Percentiles rank a stretch among this genome's conserved stretches.
Conservation (phyloP, 2,113 vertebrate species). For the Chunga burmeisteri region DNA sequence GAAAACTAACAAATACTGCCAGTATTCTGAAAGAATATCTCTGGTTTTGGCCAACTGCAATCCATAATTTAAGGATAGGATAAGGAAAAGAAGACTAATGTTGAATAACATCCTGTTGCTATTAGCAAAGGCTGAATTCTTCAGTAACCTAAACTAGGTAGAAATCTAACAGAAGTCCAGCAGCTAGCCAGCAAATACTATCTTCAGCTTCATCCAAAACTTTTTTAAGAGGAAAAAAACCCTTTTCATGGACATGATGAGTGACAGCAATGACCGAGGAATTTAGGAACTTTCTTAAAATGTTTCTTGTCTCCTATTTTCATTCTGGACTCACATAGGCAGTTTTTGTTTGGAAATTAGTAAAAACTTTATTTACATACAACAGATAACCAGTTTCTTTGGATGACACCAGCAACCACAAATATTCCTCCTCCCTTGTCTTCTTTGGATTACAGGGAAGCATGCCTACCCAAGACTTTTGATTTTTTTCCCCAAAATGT, state of each 20-base stretch:
- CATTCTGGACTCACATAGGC: not conserved
- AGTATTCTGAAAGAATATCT: not conserved
- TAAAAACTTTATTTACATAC: not conserved
- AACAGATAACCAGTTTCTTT: not conserved
- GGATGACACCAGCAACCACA: not conserved
- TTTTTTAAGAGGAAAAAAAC: not conserved
- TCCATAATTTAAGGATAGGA: not conserved
- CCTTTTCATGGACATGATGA: not conserved
- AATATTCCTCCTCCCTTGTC: not conserved
- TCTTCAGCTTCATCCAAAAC: not conserved
- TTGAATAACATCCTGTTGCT: not conserved
- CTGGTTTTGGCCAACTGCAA: not conserved
- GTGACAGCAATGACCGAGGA: not conserved
- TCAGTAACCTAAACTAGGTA: not conserved
- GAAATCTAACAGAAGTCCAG: not conserved
- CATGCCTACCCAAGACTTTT: not conserved
- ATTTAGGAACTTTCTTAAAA: not conserved
- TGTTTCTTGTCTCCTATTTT: not conserved
- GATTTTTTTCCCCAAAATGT: not conserved
- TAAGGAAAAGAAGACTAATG: not conserved
- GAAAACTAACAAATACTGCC: not conserved
- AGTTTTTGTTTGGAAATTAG: not conserved
- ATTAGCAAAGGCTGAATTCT: not conserved
- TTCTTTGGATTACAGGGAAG: not conserved
- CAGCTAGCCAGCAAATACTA: not conserved